phyloP scores from a whole-genome alignment of 2,113 vertebrate species.

The Pachycephala philippinensis region DNA sequence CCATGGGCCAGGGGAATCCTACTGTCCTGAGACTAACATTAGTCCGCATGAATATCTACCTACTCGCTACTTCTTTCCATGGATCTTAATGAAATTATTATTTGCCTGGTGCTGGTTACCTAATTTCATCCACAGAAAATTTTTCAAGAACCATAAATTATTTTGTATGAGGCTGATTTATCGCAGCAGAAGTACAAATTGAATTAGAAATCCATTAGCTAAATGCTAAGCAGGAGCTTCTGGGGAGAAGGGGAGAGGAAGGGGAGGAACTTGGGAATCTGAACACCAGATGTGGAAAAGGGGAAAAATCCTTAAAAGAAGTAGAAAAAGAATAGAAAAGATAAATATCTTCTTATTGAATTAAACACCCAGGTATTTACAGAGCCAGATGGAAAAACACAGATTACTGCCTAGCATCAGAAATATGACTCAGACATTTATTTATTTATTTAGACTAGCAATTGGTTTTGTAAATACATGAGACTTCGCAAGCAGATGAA shows the following conservation, averaged over 20 bases:
- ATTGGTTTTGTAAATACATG: slow-evolving; percentile 5
- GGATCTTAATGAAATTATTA: slow-evolving; percentile 14
- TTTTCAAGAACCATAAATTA: slow-evolving; percentile 62
- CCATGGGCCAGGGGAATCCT: neutral
- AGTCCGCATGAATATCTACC: neutral
- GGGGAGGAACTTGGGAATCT: neutral
- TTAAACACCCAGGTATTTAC: slow-evolving; percentile 9
- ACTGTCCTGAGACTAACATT: neutral
- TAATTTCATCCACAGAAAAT: slow-evolving; percentile 45
- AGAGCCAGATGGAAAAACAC: neutral
- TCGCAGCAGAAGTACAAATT: slow-evolving; percentile 56
- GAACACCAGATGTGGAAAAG: slow-evolving; percentile 9
- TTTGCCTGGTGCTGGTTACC: slow-evolving; percentile 15
- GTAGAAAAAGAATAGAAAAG: neutral
- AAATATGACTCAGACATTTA: neutral
- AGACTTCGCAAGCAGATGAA: slow-evolving; percentile 4
- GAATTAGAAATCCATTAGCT: slow-evolving; percentile 68
- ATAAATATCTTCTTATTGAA: slow-evolving; percentile 33
- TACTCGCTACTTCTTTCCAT: neutral
- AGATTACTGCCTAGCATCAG: neutral
- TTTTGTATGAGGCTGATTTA: slow-evolving; percentile 59
- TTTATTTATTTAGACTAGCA: slow-evolving; percentile 23
- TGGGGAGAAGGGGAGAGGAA: neutral
- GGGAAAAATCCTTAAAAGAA: neutral
- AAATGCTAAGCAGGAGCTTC: slow-evolving; percentile 35